Evolutionary conservation across 2,888 invertebrate species (phyloP).

Genomic region (Eurytoma adleriae): DNA sequence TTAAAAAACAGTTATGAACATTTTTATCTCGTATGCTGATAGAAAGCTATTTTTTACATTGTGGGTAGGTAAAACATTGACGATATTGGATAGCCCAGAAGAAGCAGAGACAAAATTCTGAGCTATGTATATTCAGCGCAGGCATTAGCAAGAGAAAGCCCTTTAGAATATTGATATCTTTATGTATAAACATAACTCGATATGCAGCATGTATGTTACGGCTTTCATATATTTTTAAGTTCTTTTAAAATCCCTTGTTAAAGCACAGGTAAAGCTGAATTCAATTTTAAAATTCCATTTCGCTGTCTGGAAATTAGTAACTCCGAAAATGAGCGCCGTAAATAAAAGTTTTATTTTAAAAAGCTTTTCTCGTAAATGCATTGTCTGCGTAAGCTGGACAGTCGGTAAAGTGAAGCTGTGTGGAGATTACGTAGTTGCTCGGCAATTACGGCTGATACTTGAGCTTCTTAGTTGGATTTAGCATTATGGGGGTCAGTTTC

Average conservation of each 20-base stretch:
- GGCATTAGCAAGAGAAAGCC: constrained; percentile 28
- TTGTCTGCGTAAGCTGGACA: constrained; percentile 8
- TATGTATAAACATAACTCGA: no score
- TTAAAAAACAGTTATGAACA: no score
- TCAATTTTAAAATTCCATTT: background rate
- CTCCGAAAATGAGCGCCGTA: background rate
- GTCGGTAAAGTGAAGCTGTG: background rate
- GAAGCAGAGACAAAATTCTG: constrained; percentile 1
- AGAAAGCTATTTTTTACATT: no score
- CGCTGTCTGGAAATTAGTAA: background rate
- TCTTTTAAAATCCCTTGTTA: background rate
- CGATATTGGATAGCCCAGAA: background rate
- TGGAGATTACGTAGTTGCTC: constrained; percentile 37
- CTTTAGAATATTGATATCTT: background rate
- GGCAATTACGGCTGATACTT: constrained; percentile 47
- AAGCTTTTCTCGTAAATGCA: background rate
- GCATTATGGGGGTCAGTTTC: constrained; percentile 5
- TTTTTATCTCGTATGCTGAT: no score
- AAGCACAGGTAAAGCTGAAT: background rate
- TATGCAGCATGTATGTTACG: no score
- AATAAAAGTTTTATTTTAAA: background rate
- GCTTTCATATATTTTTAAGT: no score
- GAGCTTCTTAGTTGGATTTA: constrained; percentile 38
- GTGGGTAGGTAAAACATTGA: no score
- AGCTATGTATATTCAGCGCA: constrained; percentile 15